Conservation (phyloP, 2,113 vertebrate species). For the Ochotona princeps region DNA sequence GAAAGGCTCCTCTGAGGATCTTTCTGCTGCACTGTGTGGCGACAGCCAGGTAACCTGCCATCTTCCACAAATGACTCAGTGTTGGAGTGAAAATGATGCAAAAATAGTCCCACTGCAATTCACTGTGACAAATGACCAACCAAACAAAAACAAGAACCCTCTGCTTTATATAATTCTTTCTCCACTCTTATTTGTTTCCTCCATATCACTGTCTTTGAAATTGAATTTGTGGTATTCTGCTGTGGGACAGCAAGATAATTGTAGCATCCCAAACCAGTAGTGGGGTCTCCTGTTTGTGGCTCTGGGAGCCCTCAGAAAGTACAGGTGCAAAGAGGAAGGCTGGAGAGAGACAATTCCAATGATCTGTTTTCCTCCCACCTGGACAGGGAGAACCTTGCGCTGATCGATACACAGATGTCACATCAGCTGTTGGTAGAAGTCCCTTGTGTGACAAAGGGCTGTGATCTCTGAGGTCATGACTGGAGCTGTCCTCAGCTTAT, state of each 20-base stretch:
- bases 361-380: not conserved
- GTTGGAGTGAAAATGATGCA: not conserved
- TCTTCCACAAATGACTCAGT: conserved; percentile 39
- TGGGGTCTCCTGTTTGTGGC: conserved; percentile 30
- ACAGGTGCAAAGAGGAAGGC: conserved; percentile 27
- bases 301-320: not conserved
- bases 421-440: not conserved
- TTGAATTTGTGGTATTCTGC: not conserved
- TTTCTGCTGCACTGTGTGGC: not conserved
- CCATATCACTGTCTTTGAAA: conserved; percentile 41
- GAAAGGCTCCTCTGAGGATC: not conserved
- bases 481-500: not conserved
- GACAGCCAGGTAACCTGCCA: not conserved
- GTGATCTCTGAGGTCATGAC: not conserved
- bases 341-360: not conserved
- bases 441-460: conserved; percentile 27
- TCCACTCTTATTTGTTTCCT: conserved; percentile 7
- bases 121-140: not conserved
- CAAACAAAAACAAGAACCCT: not conserved
- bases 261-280: not conserved
- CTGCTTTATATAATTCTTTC: not conserved
- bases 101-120: not conserved
- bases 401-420: conserved; percentile 32
- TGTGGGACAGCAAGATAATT: conserved; percentile 6
- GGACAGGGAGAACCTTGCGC: not conserved